A percentile compares a stretch with the other conserved stretches of the same genome.
Conservation (phyloP, 2,797 vertebrate species). For the Emydoidea blandingii region DNA sequence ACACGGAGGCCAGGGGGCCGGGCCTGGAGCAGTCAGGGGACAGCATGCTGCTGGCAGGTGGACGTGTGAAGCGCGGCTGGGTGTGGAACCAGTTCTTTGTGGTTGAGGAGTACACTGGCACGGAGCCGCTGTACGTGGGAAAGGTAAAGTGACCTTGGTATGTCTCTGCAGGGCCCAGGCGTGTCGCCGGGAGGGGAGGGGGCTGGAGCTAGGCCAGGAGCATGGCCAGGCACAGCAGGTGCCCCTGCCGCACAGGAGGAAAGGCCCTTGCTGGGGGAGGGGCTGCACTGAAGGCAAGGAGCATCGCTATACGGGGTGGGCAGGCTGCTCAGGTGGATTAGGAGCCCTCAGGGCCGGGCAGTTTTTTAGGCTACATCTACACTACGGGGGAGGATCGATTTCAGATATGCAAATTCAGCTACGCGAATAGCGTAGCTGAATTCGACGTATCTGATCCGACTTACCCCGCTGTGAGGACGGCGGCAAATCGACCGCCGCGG, state of each 20-base stretch:
- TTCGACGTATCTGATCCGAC: no score
- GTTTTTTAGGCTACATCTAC: background rate
- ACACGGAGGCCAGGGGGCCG: background rate
- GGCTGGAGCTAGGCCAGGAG: background rate
- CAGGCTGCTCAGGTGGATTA: background rate
- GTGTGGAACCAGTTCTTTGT: constrained; percentile 99
- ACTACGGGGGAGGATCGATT: no score
- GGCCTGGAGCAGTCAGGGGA: constrained; percentile 62
- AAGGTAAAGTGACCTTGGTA: constrained; percentile 86
- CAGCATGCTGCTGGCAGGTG: constrained; percentile 79
- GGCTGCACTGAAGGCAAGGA: background rate
- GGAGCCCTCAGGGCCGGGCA: background rate
- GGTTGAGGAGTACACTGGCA: constrained; percentile 98
- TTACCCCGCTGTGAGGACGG: no score
- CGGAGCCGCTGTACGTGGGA: constrained; percentile 96
- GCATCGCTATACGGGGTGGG: background rate
- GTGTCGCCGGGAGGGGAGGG: background rate
- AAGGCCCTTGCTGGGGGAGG: background rate
- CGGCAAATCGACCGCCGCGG: no score
- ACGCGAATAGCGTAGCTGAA: no score
- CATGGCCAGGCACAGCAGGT: fast-evolving
- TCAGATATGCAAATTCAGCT: no score
- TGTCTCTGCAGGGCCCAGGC: background rate
- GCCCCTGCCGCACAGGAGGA: background rate
- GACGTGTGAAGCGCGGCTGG: constrained; percentile 97